These are phyloP conservation scores for Lordiphosa clarofinis DNA, from an alignment of 1,140 invertebrate genomes.

Conservation along the genomic window DNA sequence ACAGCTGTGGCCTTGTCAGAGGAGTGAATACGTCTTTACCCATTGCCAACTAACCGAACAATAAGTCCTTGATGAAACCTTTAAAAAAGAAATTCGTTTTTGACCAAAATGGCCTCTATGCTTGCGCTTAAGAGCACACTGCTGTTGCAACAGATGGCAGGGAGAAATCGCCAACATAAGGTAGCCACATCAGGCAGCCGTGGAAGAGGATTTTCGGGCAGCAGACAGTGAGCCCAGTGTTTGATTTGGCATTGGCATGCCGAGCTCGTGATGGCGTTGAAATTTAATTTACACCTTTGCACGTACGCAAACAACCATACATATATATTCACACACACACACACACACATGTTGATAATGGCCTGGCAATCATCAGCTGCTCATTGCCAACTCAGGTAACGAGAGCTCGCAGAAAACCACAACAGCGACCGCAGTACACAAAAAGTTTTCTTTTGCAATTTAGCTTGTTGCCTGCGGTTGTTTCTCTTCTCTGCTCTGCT, in stretches of 20 bases:
- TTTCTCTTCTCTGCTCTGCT: slow-evolving; percentile 11
- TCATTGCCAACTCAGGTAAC: slow-evolving; percentile 4
- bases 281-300: slow-evolving; percentile 76
- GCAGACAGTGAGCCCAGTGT: neutral
- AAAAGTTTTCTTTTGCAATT: slow-evolving; percentile 77
- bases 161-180: too few relatives aligned
- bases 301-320: slow-evolving; percentile 51
- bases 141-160: too few relatives aligned
- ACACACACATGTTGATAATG: slow-evolving; percentile 28
- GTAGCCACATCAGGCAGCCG: too few relatives aligned
- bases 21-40: too few relatives aligned
- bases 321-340: slow-evolving; percentile 8
- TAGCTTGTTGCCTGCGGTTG: slow-evolving; percentile 56
- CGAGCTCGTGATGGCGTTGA: slow-evolving; percentile 46
- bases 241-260: slow-evolving; percentile 46
- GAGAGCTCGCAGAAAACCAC: slow-evolving; percentile 32
- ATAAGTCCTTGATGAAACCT: too few relatives aligned
- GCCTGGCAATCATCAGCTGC: slow-evolving; percentile 50
- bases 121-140: too few relatives aligned
- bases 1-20: too few relatives aligned
- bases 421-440: slow-evolving; percentile 35
- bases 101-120: too few relatives aligned
- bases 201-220: too few relatives aligned
- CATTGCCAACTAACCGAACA: too few relatives aligned
- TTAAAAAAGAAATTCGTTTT: too few relatives aligned